Evolutionary conservation across 2,888 invertebrate species (phyloP).

Genomic region (Eurytoma californica): DNA sequence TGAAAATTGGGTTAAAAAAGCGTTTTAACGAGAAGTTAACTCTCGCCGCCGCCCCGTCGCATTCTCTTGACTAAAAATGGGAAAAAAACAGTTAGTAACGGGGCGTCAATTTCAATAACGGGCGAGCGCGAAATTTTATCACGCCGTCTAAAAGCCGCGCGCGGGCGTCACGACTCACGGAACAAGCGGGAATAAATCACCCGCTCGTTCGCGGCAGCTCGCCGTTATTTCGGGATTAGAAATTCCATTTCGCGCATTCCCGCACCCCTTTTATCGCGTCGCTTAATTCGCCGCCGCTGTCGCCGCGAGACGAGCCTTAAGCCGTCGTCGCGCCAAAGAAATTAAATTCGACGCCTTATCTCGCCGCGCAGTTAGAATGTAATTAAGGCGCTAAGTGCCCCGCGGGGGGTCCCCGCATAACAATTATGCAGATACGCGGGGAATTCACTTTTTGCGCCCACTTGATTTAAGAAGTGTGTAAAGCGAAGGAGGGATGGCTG

Average conservation of each 20-base stretch:
- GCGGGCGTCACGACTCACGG: not conserved
- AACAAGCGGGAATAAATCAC: not conserved
- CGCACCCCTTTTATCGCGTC: not conserved
- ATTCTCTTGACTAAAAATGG: too few species aligned
- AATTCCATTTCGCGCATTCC: not conserved
- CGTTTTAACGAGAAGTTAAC: too few species aligned
- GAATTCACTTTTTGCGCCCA: conserved; percentile 23
- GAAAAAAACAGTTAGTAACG: too few species aligned
- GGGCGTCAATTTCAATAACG: too few species aligned
- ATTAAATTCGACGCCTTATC: conserved; percentile 18
- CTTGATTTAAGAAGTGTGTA: conserved; percentile 38
- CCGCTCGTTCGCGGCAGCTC: too few species aligned
- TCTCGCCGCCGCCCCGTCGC: too few species aligned
- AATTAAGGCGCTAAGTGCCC: conserved; percentile 19
- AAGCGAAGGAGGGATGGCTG: not conserved
- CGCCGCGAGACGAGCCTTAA: not conserved
- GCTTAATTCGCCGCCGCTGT: not conserved
- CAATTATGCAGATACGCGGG: conserved; percentile 27
- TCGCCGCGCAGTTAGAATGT: not conserved
- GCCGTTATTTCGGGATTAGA: too few species aligned
- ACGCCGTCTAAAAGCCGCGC: not conserved
- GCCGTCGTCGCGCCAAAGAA: not conserved
- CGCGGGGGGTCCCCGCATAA: not conserved
- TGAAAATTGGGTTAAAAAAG: too few species aligned
- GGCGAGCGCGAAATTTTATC: too few species aligned